Conservation (phyloP, 2,888 invertebrate genomes). For the Drosophila fulvimacula region DNA sequence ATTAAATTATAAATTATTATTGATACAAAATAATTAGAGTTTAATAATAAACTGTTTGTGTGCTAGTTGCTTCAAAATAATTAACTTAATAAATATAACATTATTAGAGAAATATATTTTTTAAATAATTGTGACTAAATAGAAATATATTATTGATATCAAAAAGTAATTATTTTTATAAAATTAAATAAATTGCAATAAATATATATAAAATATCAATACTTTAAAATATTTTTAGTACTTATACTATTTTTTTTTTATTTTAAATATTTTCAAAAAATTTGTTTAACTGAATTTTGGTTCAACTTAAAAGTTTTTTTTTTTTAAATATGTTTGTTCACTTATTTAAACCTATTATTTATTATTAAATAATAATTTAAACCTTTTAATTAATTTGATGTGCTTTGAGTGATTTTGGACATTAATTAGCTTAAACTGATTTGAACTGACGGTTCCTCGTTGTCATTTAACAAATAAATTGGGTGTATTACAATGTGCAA, state of each 20-base stretch:
- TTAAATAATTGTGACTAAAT: too few relatives aligned
- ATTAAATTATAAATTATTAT: not conserved
- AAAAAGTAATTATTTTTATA: not conserved
- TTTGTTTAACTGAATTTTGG: not conserved
- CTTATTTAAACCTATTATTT: too few relatives aligned
- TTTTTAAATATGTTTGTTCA: not conserved
- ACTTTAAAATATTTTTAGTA: not conserved
- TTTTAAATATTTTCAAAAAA: not conserved
- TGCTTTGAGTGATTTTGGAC: not conserved
- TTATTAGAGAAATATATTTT: not conserved
- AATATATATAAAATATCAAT: not conserved
- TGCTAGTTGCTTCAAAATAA: not conserved
- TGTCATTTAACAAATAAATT: conserved; percentile 1
- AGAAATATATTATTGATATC: not conserved
- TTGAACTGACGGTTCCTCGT: not conserved
- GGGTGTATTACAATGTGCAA: not conserved
- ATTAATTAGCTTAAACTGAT: not conserved
- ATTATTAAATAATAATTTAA: not conserved
- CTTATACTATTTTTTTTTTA: not conserved
- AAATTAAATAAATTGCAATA: not conserved
- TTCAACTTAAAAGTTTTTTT: not conserved
- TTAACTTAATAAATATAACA: not conserved
- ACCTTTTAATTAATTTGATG: conserved; percentile 12
- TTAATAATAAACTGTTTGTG: not conserved
- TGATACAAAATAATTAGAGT: too few relatives aligned